A percentile compares a stretch with the other conserved stretches of the same genome.
Evolutionary conservation across 2,113 vertebrate genomes (phyloP).

Genomic region (Podarcis cretensis): DNA sequence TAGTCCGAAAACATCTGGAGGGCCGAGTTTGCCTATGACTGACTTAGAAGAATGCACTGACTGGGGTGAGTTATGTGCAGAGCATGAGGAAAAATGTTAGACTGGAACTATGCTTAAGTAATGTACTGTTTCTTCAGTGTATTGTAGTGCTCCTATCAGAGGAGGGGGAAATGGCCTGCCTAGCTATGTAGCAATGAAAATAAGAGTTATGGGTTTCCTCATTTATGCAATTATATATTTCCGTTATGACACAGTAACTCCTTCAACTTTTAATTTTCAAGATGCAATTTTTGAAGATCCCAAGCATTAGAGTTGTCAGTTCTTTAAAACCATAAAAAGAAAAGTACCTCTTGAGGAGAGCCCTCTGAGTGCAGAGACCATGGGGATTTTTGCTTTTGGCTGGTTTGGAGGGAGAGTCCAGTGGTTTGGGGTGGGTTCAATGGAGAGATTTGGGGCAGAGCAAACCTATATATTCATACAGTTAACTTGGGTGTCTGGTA

Average conservation of each 20-base stretch:
- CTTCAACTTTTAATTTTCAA: background rate
- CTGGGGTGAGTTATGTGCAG: background rate
- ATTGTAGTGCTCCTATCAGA: no score
- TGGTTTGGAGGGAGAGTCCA: background rate
- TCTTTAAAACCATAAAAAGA: background rate
- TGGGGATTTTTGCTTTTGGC: background rate
- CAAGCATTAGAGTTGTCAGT: background rate
- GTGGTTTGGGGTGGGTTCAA: background rate
- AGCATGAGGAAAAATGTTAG: background rate
- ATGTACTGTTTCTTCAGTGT: no score
- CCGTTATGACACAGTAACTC: no score
- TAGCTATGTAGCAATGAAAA: background rate
- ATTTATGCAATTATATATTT: background rate
- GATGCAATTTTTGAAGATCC: background rate
- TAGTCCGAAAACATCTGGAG: no score
- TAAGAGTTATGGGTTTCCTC: background rate
- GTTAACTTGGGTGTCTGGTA: no score
- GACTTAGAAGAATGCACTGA: background rate
- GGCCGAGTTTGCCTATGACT: no score
- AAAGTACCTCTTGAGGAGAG: background rate
- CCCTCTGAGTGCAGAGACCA: background rate
- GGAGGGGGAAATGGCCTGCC: background rate
- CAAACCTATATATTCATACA: background rate
- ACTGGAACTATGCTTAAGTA: background rate
- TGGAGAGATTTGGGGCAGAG: background rate